phyloP scores from a whole-genome alignment of 2,797 vertebrate genomes.

The Alfaro cultratus region DNA sequence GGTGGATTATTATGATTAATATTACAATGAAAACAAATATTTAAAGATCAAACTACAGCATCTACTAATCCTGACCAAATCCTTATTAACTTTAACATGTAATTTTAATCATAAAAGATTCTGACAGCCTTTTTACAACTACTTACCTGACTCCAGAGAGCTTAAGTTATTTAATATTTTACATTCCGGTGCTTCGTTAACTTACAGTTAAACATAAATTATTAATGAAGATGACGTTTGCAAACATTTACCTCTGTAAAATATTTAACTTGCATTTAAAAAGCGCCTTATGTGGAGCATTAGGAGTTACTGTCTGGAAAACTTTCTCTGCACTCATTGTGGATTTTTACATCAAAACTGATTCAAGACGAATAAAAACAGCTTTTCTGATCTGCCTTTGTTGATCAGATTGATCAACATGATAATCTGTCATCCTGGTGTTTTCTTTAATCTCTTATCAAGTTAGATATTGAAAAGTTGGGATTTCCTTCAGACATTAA shows the following conservation, averaged over 20 bases:
- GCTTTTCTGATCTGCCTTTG: background rate
- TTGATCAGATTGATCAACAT: background rate
- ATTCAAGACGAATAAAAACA: background rate
- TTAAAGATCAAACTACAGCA: background rate
- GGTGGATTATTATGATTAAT: background rate
- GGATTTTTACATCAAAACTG: background rate
- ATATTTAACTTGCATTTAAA: background rate
- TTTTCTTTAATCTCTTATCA: background rate
- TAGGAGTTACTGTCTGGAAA: background rate
- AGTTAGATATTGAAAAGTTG: background rate
- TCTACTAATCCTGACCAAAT: background rate
- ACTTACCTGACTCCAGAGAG: background rate
- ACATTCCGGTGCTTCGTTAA: background rate
- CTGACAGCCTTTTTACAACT: background rate
- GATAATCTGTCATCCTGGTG: background rate
- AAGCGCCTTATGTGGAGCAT: background rate
- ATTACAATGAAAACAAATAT: background rate
- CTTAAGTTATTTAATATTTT: slow-evolving; percentile 6
- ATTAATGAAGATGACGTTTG: background rate
- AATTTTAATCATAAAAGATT: background rate
- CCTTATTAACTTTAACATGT: background rate
- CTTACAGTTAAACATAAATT: slow-evolving; percentile 4
- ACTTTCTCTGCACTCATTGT: background rate
- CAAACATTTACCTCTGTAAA: slow-evolving; percentile 1
- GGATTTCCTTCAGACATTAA: background rate